Percentiles rank a stretch among this genome's conserved stretches.
These are phyloP conservation scores for Phanerotoma sp. DNA, from an alignment of 2,888 invertebrate species.

Conservation along the genomic window DNA sequence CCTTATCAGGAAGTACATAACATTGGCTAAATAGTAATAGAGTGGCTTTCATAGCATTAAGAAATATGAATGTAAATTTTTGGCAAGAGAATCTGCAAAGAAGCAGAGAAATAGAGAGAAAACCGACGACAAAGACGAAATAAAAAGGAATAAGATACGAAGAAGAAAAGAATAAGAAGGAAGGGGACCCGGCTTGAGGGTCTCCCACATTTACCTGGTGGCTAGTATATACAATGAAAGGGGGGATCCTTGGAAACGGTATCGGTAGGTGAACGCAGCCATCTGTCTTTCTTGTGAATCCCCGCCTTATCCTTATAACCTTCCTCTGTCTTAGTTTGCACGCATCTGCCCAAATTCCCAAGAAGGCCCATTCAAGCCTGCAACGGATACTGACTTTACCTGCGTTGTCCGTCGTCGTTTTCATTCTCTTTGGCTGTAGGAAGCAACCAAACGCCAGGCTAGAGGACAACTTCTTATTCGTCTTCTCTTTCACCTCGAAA, in stretches of 20 bases:
- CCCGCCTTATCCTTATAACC: not conserved
- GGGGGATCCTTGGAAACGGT: conserved; percentile 13
- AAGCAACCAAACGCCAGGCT: not conserved
- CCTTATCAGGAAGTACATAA: too few species aligned
- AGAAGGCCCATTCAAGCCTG: conserved; percentile 44
- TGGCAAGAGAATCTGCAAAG: too few species aligned
- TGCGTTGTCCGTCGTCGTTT: conserved; percentile 27
- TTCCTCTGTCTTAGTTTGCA: conserved; percentile 21
- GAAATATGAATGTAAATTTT: too few species aligned
- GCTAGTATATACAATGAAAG: conserved; percentile 5
- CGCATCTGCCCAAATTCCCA: conserved; percentile 46
- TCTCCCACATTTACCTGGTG: conserved; percentile 12
- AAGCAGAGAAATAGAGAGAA: not conserved
- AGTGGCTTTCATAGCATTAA: too few species aligned
- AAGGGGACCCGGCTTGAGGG: conserved; percentile 9
- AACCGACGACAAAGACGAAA: not conserved
- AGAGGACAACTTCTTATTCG: not conserved
- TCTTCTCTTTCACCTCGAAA: not conserved
- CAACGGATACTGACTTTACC: conserved; percentile 42
- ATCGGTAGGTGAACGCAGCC: conserved; percentile 16
- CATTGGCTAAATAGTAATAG: too few species aligned
- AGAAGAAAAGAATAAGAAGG: conserved; percentile 5
- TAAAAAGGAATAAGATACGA: conserved; percentile 4
- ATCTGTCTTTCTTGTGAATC: conserved; percentile 17
- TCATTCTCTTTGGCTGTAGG: not conserved